A percentile compares a stretch with the other conserved stretches of the same genome.
Conservation (phyloP, 2,888 invertebrate species). For the Oscheius sp. region DNA sequence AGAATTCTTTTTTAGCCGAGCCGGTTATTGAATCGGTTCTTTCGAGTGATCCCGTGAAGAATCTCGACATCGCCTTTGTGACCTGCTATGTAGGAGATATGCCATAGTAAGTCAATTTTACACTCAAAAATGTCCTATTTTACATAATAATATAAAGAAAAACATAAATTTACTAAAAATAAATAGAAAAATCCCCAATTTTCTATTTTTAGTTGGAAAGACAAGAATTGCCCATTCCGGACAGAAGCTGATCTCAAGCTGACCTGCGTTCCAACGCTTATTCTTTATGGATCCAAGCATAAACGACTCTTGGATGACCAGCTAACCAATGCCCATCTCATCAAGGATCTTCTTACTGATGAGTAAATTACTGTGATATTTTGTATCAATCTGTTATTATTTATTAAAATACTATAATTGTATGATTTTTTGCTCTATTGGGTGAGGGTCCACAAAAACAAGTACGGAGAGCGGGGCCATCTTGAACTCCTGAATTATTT, state of each 20-base stretch:
- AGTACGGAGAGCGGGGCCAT: conserved; percentile 16
- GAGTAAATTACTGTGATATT: conserved; percentile 27
- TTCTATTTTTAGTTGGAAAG: conserved; percentile 54
- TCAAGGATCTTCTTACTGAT: conserved; percentile 49
- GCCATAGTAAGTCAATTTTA: conserved; percentile 39
- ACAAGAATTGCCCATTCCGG: conserved; percentile 51
- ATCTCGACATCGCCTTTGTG: conserved; percentile 44
- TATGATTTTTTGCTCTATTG: conserved; percentile 2
- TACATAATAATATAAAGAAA: background rate
- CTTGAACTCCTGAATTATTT: conserved; percentile 7
- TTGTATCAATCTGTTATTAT: background rate
- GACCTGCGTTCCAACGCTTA: conserved; percentile 58
- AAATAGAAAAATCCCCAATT: background rate
- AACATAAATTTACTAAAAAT: background rate
- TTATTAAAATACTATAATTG: conserved; percentile 24
- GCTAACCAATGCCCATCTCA: conserved; percentile 43
- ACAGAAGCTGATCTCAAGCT: conserved; percentile 51
- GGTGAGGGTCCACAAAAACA: conserved; percentile 32
- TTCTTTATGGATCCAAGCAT: conserved; percentile 49
- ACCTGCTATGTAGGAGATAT: conserved; percentile 55
- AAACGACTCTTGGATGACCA: conserved; percentile 52
- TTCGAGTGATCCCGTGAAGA: conserved; percentile 29
- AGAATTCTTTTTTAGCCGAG: conserved; percentile 49
- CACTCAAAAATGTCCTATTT: background rate
- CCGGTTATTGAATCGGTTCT: conserved; percentile 53